Evolutionary conservation across 1,140 invertebrate species (phyloP), one percentile per base, ranked within the genome.

Genomic region (Macrobrachium rosenbergii): DNA sequence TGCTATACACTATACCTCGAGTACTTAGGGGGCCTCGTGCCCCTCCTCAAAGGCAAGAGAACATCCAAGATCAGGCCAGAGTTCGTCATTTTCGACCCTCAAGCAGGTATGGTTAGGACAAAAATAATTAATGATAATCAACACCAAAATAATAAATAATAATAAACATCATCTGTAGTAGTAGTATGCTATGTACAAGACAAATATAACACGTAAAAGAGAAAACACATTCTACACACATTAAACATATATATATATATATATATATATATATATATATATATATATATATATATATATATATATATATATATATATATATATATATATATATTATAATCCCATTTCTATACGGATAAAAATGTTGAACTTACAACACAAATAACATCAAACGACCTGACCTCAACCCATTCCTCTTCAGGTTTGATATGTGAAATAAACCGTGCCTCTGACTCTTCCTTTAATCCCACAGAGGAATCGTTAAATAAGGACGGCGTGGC

Each of bases 41-140:
- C 99, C 0, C 93, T 99, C 62, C 94, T 99, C 17, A 98, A 99
- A 91, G 98, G 98, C 19, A 97, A 98, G 91, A 93, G 98, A 82
- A 98, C 97, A 8, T 99, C 97, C 91, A 99, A 99, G 93, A 96
- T 99, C 76, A 94, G 98, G 75, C 98, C 99, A 0, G 98, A 99
- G 92, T 99, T 99, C 92, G 96, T 99, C 58, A 99, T 99, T 90
- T 99, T 97, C 91, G 97, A 99, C 93, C 98, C 98, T 1, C 96
- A 98, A 92, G 94, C 95, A 92, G 95, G 95, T 96, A 90, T 91
- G 91, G 92, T 64, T 37, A 28, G 8, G 58, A 43, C 10, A 8
- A 23, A n/a, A 14, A 21, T n/a, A 8, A 28, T 19, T 63, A 17
- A 12, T 67, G 28, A 37, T 37, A 37, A 37, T 37, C 1, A 37